Evolutionary conservation across 2,888 invertebrate species (phyloP).

Genomic region (Dasysyrphus albostriatus): DNA sequence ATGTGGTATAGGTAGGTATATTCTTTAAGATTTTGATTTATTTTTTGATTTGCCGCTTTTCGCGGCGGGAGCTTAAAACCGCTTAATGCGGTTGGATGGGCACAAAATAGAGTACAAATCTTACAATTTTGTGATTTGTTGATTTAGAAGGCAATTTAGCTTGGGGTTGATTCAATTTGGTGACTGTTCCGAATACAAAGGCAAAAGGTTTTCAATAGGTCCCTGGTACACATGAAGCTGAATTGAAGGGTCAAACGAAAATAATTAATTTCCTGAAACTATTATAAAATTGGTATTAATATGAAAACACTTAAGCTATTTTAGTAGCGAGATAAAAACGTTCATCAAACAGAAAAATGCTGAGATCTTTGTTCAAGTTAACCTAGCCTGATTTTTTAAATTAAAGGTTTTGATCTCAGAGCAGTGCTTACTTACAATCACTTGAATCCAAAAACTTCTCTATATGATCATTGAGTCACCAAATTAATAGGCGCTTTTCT

Average conservation of each 20-base stretch:
- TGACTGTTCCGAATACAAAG: constrained; percentile 1
- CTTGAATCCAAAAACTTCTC: too few species aligned
- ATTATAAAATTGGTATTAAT: constrained; percentile 25
- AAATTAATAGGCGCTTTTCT: too few species aligned
- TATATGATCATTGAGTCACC: too few species aligned
- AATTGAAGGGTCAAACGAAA: not conserved
- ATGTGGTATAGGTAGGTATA: not conserved
- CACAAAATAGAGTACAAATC: constrained; percentile 28
- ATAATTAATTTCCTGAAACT: constrained; percentile 20
- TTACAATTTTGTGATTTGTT: constrained; percentile 46
- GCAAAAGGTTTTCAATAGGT: not conserved
- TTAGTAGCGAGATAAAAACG: too few species aligned
- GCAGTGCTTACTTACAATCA: too few species aligned
- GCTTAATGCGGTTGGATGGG: constrained; percentile 35
- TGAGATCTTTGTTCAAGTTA: too few species aligned
- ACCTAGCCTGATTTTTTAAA: too few species aligned
- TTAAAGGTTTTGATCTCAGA: too few species aligned
- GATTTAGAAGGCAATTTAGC: constrained; percentile 54
- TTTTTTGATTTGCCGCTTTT: constrained; percentile 58
- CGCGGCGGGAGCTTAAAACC: constrained; percentile 36
- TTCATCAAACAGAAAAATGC: too few species aligned
- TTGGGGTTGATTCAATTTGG: constrained; percentile 25
- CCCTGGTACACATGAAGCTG: not conserved
- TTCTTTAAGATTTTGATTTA: constrained; percentile 36
- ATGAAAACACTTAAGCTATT: not conserved